A percentile compares a stretch with the other conserved stretches of the same genome.
Evolutionary conservation across 1,140 invertebrate species (phyloP).

Genomic region (Drosophila ambigua): DNA sequence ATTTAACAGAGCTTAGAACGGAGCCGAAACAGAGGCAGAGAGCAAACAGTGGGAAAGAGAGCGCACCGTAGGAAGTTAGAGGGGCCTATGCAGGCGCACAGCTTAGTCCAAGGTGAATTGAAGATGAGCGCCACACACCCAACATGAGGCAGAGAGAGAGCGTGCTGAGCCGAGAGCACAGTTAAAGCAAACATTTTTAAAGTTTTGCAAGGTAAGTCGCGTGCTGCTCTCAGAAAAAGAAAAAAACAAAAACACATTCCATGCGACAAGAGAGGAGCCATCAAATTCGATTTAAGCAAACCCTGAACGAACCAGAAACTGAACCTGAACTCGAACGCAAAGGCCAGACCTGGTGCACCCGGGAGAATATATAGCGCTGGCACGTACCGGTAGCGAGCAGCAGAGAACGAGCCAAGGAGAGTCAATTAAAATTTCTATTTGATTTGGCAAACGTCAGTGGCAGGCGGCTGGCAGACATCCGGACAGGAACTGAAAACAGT

Average conservation of each 20-base stretch:
- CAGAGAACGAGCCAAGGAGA: constrained; percentile 45
- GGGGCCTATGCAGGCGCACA: no score
- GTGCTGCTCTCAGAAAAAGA: no score
- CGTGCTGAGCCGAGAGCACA: background rate
- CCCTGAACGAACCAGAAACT: constrained; percentile 26
- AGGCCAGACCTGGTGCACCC: constrained; percentile 3
- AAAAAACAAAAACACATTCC: no score
- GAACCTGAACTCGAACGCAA: constrained; percentile 5
- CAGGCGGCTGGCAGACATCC: constrained; percentile 23
- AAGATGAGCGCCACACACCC: no score
- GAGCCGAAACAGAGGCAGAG: no score
- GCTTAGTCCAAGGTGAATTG: no score
- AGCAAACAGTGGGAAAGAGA: no score
- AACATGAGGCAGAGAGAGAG: background rate
- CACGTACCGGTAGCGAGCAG: constrained; percentile 22
- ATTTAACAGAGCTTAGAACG: no score
- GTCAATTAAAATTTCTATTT: constrained; percentile 82
- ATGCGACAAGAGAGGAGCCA: no score
- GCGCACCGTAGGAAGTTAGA: no score
- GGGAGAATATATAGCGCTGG: constrained; percentile 14
- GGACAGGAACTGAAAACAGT: constrained; percentile 6
- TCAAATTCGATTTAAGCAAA: constrained; percentile 12
- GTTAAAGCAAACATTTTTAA: no score
- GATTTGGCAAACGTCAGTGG: constrained; percentile 78
- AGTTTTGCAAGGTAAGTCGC: no score